A percentile compares a stretch with the other conserved stretches of the same genome.
These are phyloP conservation scores for Scaptomyza hsui DNA, from an alignment of 1,140 invertebrate genomes.

Conservation along the genomic window DNA sequence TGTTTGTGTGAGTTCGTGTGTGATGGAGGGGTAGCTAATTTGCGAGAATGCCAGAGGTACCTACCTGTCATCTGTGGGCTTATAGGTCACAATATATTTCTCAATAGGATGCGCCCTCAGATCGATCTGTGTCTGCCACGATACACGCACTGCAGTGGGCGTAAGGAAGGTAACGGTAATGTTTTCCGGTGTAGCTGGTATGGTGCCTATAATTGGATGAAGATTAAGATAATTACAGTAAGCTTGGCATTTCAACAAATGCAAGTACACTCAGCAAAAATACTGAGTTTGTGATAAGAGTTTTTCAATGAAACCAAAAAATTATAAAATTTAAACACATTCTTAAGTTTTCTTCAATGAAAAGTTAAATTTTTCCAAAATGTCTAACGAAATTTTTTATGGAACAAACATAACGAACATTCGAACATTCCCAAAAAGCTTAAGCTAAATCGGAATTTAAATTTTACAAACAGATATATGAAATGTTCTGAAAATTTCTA, in stretches of 20 bases:
- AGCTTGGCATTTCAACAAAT: not conserved
- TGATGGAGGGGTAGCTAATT: slow-evolving; percentile 31
- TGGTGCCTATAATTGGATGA: slow-evolving; percentile 87
- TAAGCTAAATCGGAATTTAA: too few species aligned
- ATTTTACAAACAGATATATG: too few species aligned
- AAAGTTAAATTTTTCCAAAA: too few species aligned
- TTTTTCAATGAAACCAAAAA: too few species aligned
- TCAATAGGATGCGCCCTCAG: slow-evolving; percentile 87
- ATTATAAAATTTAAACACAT: too few species aligned
- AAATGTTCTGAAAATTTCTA: too few species aligned
- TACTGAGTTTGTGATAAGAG: too few species aligned
- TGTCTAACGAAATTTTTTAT: too few species aligned
- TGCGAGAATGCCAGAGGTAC: slow-evolving; percentile 63
- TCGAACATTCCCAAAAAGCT: too few species aligned
- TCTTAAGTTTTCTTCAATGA: too few species aligned
- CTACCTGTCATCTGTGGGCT: slow-evolving; percentile 84
- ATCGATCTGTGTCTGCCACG: slow-evolving; percentile 91
- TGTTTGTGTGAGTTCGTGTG: slow-evolving; percentile 9
- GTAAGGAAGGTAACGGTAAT: slow-evolving; percentile 93
- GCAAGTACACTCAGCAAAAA: not conserved
- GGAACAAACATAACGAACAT: too few species aligned
- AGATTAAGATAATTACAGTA: not conserved
- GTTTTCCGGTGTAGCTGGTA: slow-evolving; percentile 91
- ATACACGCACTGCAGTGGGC: slow-evolving; percentile 91
- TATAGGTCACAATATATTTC: slow-evolving; percentile 93